phyloP scores from a whole-genome alignment of 2,113 vertebrate genomes.

The Zosterops japonicus region DNA sequence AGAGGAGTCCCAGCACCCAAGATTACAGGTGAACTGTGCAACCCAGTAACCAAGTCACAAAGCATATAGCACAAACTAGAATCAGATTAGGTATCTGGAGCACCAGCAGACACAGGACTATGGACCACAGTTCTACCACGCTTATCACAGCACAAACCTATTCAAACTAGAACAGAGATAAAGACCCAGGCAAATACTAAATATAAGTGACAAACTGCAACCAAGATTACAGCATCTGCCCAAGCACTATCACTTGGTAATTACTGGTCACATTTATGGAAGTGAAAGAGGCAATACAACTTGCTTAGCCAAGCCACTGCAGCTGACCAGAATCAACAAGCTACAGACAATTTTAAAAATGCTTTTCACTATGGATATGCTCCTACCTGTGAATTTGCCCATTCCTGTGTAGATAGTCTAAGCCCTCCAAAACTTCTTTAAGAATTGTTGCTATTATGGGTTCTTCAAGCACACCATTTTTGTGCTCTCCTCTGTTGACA shows the following conservation, averaged over 20 bases:
- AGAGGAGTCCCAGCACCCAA: not conserved
- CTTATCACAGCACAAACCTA: not conserved
- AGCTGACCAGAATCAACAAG: not conserved
- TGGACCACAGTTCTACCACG: not conserved
- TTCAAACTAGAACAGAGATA: not conserved
- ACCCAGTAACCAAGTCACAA: not conserved
- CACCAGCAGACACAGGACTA: not conserved
- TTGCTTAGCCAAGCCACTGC: not conserved
- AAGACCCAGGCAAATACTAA: not conserved
- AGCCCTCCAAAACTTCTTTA: slow-evolving; percentile 95
- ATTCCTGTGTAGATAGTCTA: slow-evolving; percentile 97
- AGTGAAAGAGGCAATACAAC: not conserved
- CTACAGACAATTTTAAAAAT: not conserved
- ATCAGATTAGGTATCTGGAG: not conserved
- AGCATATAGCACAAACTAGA: not conserved
- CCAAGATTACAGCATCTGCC: not conserved
- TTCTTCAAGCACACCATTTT: slow-evolving; percentile 90
- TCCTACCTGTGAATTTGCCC: slow-evolving; percentile 97
- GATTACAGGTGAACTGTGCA: not conserved
- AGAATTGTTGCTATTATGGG: slow-evolving; percentile 95
- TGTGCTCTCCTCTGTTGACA: slow-evolving; percentile 91
- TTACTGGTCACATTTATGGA: not conserved
- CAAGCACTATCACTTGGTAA: rapidly evolving
- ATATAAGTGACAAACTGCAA: not conserved
- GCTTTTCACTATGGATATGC: not conserved